Conservation (phyloP, 2,113 vertebrate genomes). For the Mormoops blainvillei region DNA sequence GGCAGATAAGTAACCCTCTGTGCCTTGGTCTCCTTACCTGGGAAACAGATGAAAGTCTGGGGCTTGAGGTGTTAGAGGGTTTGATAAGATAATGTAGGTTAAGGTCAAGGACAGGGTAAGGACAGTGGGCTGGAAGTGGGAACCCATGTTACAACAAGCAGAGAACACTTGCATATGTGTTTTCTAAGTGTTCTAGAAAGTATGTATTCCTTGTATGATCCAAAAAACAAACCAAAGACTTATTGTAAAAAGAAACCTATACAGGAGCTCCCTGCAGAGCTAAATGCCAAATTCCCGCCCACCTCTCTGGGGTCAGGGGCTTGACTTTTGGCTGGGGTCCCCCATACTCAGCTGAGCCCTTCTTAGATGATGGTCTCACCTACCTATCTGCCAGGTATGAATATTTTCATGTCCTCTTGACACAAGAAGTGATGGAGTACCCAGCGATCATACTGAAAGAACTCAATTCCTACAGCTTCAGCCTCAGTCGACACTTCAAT, state of each 20-base stretch:
- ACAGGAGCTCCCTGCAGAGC: background rate
- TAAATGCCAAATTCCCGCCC: background rate
- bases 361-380: background rate
- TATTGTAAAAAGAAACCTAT: background rate
- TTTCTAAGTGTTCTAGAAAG: background rate
- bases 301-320: background rate
- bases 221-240: background rate
- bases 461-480: slow-evolving; percentile 62
- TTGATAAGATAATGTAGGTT: background rate
- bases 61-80: background rate
- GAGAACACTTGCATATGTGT: background rate
- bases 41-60: background rate
- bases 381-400: slow-evolving; percentile 33
- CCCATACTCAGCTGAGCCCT: background rate
- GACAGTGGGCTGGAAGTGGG: background rate
- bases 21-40: background rate
- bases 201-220: background rate
- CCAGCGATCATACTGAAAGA: slow-evolving; percentile 14
- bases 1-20: background rate
- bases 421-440: slow-evolving; percentile 50
- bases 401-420: slow-evolving; percentile 34
- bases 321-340: background rate
- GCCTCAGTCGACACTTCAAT: slow-evolving; percentile 57
- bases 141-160: background rate
- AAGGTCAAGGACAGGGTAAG: background rate